These are phyloP conservation scores for Acrocera orbiculus DNA, from an alignment of 2,888 invertebrate species.

Conservation along the genomic window DNA sequence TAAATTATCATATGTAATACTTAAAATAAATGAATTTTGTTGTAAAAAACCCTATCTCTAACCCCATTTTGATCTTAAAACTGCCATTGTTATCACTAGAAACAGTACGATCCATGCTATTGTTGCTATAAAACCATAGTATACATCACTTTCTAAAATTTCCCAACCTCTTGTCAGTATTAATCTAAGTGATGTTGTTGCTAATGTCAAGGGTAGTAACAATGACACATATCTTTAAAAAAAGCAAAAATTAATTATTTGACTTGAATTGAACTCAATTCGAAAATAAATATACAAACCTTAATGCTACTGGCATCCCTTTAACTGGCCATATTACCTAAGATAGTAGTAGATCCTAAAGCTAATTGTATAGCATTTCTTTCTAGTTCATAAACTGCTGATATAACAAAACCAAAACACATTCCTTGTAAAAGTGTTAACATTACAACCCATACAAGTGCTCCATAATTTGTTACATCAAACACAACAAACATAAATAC, in stretches of 20 bases:
- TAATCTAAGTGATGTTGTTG: slow-evolving; percentile 78
- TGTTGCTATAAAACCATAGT: slow-evolving; percentile 73
- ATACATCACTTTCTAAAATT: slow-evolving; percentile 62
- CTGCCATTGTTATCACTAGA: slow-evolving; percentile 59
- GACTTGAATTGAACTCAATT: too few species aligned
- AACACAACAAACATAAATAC: slow-evolving; percentile 84
- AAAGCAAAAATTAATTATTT: neutral
- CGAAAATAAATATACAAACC: slow-evolving; percentile 21
- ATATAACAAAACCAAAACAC: slow-evolving; percentile 87
- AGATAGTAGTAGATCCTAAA: slow-evolving; percentile 73
- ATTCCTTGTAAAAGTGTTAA: slow-evolving; percentile 78
- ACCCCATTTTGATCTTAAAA: slow-evolving; percentile 64
- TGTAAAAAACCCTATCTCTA: too few species aligned
- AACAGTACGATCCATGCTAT: slow-evolving; percentile 71
- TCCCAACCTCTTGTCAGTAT: slow-evolving; percentile 80
- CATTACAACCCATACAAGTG: slow-evolving; percentile 65
- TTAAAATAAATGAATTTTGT: too few species aligned
- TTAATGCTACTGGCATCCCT: slow-evolving; percentile 74
- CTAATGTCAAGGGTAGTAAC: slow-evolving; percentile 71
- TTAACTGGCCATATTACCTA: slow-evolving; percentile 96
- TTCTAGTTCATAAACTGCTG: slow-evolving; percentile 79
- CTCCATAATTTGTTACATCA: slow-evolving; percentile 77
- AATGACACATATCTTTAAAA: slow-evolving; percentile 51
- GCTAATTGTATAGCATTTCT: slow-evolving; percentile 85
- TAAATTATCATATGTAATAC: too few species aligned